phyloP scores from a whole-genome alignment of 2,888 invertebrate species.

The Microplitis deprimator region DNA sequence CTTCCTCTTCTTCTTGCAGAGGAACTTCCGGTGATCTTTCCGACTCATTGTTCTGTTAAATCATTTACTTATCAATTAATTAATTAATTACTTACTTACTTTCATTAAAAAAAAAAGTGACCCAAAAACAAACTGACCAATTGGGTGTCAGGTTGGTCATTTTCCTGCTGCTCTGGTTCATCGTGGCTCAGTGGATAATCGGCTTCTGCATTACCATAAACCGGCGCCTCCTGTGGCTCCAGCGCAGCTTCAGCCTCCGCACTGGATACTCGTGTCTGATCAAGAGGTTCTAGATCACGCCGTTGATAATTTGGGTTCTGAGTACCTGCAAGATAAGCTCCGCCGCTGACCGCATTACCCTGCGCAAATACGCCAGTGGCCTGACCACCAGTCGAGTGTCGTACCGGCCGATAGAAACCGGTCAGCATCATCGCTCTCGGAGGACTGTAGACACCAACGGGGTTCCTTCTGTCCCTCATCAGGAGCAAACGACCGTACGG shows the following conservation, averaged over 20 bases:
- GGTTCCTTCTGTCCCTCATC: slow-evolving; percentile 57
- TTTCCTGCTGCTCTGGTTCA: slow-evolving; percentile 30
- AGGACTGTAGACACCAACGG: slow-evolving; percentile 54
- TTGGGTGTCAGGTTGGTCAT: slow-evolving; percentile 1
- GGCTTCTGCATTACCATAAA: slow-evolving; percentile 45
- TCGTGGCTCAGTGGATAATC: slow-evolving; percentile 34
- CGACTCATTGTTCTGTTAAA: neutral
- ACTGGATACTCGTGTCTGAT: slow-evolving; percentile 61
- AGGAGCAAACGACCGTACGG: slow-evolving; percentile 57
- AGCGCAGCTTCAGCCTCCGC: slow-evolving; percentile 63
- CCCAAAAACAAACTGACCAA: neutral
- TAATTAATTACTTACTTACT: neutral
- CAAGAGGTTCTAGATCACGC: slow-evolving; percentile 58
- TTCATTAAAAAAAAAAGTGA: neutral
- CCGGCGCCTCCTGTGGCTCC: slow-evolving; percentile 48
- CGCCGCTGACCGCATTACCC: slow-evolving; percentile 65
- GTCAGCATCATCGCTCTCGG: slow-evolving; percentile 67
- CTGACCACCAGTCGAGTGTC: slow-evolving; percentile 55
- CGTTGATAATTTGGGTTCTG: slow-evolving; percentile 55
- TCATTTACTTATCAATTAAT: neutral
- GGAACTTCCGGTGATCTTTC: neutral
- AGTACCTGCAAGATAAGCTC: slow-evolving; percentile 56
- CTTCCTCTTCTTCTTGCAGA: slow-evolving; percentile 65
- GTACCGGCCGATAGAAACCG: slow-evolving; percentile 63
- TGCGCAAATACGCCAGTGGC: slow-evolving; percentile 64